Evolutionary conservation across 2,797 vertebrate species (phyloP).

Genomic region (Echeneis naucrates): DNA sequence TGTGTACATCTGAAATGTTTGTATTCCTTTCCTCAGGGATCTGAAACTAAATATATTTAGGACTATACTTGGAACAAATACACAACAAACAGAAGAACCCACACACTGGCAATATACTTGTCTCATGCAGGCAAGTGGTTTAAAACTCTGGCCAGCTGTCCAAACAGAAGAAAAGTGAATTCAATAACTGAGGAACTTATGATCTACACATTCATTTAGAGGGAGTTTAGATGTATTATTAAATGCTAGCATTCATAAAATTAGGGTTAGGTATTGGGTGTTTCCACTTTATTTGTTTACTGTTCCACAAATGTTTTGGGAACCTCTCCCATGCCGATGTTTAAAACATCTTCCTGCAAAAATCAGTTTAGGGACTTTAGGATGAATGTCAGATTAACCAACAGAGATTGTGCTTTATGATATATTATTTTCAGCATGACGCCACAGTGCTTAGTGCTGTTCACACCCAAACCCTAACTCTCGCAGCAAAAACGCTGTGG

Average conservation of each 20-base stretch:
- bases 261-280: too few species aligned
- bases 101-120: conserved; percentile 63
- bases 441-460: too few species aligned
- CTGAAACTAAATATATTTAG: conserved; percentile 58
- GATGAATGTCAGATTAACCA: conserved; percentile 11
- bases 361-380: conserved; percentile 15
- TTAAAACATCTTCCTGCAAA: conserved; percentile 6
- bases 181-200: conserved; percentile 60
- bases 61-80: conserved; percentile 54
- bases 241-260: conserved; percentile 53
- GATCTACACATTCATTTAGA: conserved; percentile 55
- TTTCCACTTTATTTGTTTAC: conserved; percentile 39
- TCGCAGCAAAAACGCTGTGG: too few species aligned
- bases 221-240: conserved; percentile 49
- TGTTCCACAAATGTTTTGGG: conserved; percentile 31
- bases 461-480: too few species aligned
- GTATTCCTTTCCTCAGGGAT: conserved; percentile 66
- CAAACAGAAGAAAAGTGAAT: conserved; percentile 67
- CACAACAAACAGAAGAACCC: conserved; percentile 53
- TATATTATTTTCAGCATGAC: not conserved
- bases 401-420: not conserved
- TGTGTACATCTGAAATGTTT: conserved; percentile 62
- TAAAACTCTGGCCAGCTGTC: conserved; percentile 73
- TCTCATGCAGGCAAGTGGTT: conserved; percentile 64
- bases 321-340: conserved; percentile 11